Evolutionary conservation across 2,113 vertebrate species (phyloP), one percentile per base, ranked within the genome.

Genomic region (Cephalopholis sonnerati): DNA sequence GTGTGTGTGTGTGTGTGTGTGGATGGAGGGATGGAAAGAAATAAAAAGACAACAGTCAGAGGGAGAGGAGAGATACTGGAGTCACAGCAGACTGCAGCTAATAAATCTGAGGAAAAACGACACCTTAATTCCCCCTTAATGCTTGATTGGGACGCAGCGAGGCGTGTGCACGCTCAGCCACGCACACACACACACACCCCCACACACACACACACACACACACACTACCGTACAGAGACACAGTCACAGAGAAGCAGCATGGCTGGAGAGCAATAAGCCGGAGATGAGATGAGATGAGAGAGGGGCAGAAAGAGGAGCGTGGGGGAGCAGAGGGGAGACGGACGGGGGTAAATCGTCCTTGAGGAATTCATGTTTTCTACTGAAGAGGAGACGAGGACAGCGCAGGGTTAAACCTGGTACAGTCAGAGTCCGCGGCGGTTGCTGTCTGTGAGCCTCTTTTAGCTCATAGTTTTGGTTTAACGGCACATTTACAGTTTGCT

Each of bases 81-180:
- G 86, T 87, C 85, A 91, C 91, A 93, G 83, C 44, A 83, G 86
- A 91, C 84, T 78, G 88, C 75, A 79, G 88, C 75, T 88, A 89
- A 93, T 94, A 93, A 93, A 89, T 92, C 83, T 84, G 83, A 91
- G 50, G 48, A 55, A 74, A 86, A 91, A 86, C 85, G 84, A 92
- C 90, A 91, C 81, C 85, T 89, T 90, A 81, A 91, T 86, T 83
- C 84, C 57, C 76, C 74, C 81, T 82, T 89, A 89, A 86, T 82
- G 82, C 83, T 84, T 89, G 84, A 91, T 89, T 82, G 78, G 74
- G 82, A 79, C 61, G 84, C 81, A 68, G 59, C 15, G 71, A 86
- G 70, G 84, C 72, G 9, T 65, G 78, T 46, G 65, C 79, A 55
- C 50, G n/a, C 61, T 25, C 32, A 61, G 5, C 13, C 63, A 50